Base-by-base conservation (phyloP, 2,113 vertebrate genomes). In the Plecturocebus donacophilus region DNA sequence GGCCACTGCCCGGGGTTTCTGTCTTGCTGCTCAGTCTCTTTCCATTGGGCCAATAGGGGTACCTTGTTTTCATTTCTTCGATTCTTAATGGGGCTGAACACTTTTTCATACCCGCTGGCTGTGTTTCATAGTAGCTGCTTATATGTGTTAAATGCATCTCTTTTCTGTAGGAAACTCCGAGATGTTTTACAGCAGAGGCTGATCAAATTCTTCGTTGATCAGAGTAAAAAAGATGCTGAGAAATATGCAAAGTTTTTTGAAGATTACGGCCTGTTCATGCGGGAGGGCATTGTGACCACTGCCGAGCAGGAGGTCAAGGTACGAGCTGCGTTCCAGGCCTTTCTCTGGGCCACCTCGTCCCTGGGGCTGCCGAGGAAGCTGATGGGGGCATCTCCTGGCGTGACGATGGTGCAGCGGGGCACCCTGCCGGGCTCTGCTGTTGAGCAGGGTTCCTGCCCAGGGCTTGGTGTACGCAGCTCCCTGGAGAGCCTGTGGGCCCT, bases 261-360 rank as follows among this genome's bases (percentile, higher is more conserved):
- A 88, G 99, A 99, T 73, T 99, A 99, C 0, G 99, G 99, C 13
- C 98, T 99, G 40, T 99, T 99, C 98, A 99, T 99, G 98, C 98
- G 99, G 95, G 99, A 99, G 96, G 99, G 99, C 68, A 99, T 99
- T n/a, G 99, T 99, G 96, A 99, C 99, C 0, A 99, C 99, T 0
- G 98, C 99, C 6, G 99, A 99, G 73, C 99, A 99, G 97, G 99
- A 99, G 6, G 99, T 99, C 97, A 99, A 99, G 99, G 99, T 99
- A 87, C 25, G 82, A 25, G 19, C 45, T 35, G 32, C 10, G 70
- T 75, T 87, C 52, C 2, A 2, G 49, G 23, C 66, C 42, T 96
- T 58, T 54, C 49, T 75, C 17, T 42, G 45, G 10, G 64, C 38
- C 30, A 17, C 54, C 35, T 35, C 10, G 2, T 7, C 38, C 40